Base-by-base conservation (phyloP, 2,113 vertebrate genomes). In the Cynoglossus semilaevis region DNA sequence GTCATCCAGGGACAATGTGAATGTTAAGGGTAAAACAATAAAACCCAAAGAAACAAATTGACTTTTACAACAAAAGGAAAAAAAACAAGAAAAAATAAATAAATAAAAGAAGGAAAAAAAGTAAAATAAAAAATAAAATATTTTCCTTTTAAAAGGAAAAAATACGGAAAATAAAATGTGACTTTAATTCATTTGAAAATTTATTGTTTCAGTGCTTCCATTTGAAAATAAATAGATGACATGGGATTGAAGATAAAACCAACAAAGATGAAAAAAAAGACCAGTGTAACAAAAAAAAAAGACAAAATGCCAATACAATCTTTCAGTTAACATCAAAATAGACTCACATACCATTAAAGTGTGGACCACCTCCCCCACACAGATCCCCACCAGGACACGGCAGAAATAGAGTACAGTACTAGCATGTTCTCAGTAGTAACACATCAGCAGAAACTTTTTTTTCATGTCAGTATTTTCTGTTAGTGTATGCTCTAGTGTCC, bases 171-270 rank as follows among this genome's bases (percentile, higher is more conserved):
- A 79, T 82, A 84, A 87, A 88, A 83, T 54, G 81, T 83, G 80
- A 75, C 48, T 85, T 86, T 89, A 81, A 86, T 90, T 89, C 66
- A 80, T 63, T 85, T 87, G 76, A 84, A 78, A 89, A 93, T 94
- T 92, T 94, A 94, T 93, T 96, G 90, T 87, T 88, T 93, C 89
- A 93, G 92, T 94, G 93, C 88, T 82, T 88, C 70, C 71, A 79
- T 89, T 85, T 89, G 84, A 90, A 91, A 91, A 95, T 95, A 97
- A 96, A 95, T 95, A 95, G 91, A 94, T 88, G 91, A 87, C 88
- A 90, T 90, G 87, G 79, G 83, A 91, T 90, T 79, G 84, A 89
- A 89, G 88, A 84, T 89, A 88, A 90, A 92, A 91, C 87, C 87
- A 90, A 88, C 88, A 87, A 85, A 70, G 75, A 91, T 88, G 90